Evolutionary conservation across 2,797 vertebrate genomes (phyloP), one percentile per base, ranked within the genome.

Genomic region (Intellagama lesueurii): DNA sequence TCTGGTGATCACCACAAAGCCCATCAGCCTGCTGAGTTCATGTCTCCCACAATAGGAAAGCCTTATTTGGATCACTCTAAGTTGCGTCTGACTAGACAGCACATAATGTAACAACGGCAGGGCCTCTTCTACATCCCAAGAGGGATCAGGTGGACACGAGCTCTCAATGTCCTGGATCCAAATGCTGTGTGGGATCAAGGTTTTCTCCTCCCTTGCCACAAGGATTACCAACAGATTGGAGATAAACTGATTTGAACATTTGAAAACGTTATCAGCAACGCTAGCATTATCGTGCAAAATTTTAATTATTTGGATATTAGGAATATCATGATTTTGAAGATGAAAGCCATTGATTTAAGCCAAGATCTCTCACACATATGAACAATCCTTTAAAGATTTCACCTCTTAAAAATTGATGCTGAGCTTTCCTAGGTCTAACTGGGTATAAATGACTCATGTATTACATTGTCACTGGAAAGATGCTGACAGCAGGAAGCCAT

Each of bases 401-500:
- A 49, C n/a, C 17, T 64, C 75, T 78, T 86, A 30, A 40, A n/a
- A 87, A 87, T 52, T 14, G 70, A 47, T 64, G 30, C 79, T 64
- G 44, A 60, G 19, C 32, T 56, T n/a, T 75, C 19, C 79, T 81
- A 44, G 16, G 19, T 40, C 77, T 82, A n/a, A 82, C 30, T 26
- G 56, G 12, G 40, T 52, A 75, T 52, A 81, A 86, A 82, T 47
- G 52, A 83, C 87, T 56, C 1, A 78, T 89, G 52, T 86, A 49
- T 81, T 82, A 81, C 60, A 84, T 78, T 87, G 68, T 88, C 88
- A 90, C 83, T 93, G 91, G 72, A 87, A 4, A 11, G 83, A 40
- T 94, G n/a, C 56, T 92, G 84, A 30, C 83, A 94, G 60, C 83
- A 91, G 8, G 83, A 92, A 87, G 66, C 56, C 69, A n/a, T n/a